Conservation (phyloP, 2,797 vertebrate species). For the Philypnodon macrostomus region DNA sequence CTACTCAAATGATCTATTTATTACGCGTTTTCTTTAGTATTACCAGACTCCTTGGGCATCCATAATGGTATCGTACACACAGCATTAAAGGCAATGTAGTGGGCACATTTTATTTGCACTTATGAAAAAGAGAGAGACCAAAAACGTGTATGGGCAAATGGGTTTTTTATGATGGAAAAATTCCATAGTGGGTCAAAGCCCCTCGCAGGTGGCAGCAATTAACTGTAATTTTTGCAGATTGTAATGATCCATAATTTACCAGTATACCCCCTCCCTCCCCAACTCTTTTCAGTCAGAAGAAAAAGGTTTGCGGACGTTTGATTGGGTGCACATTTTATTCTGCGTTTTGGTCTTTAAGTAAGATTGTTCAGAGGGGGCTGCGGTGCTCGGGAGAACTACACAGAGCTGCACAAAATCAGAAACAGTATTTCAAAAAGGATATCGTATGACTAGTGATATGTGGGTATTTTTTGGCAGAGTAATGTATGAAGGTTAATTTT, state of each 20-base stretch:
- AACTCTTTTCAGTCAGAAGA: constrained; percentile 74
- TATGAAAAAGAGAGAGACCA: constrained; percentile 51
- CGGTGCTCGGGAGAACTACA: too few species aligned
- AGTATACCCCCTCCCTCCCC: constrained; percentile 68
- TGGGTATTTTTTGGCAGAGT: too few species aligned
- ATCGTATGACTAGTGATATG: too few species aligned
- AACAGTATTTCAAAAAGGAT: too few species aligned
- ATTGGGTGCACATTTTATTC: constrained; percentile 76
- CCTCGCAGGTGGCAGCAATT: constrained; percentile 88
- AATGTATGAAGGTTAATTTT: too few species aligned
- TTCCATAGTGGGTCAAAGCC: constrained; percentile 81
- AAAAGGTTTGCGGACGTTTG: constrained; percentile 72
- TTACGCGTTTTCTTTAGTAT: too few species aligned
- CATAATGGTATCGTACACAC: constrained; percentile 53
- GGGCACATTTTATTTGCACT: constrained; percentile 68
- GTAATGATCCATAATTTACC: constrained; percentile 88
- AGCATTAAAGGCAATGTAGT: constrained; percentile 59
- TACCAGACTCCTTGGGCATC: constrained; percentile 53
- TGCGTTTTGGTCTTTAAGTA: constrained; percentile 67
- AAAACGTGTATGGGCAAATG: constrained; percentile 67
- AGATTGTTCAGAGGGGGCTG: constrained; percentile 61
- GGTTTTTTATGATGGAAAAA: constrained; percentile 82
- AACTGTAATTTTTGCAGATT: constrained; percentile 85
- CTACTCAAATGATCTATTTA: too few species aligned
- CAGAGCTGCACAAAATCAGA: too few species aligned